These are phyloP conservation scores for Paragorgia papillata DNA, from an alignment of 92 coral and sea anemone genomes.

Conservation along the genomic window DNA sequence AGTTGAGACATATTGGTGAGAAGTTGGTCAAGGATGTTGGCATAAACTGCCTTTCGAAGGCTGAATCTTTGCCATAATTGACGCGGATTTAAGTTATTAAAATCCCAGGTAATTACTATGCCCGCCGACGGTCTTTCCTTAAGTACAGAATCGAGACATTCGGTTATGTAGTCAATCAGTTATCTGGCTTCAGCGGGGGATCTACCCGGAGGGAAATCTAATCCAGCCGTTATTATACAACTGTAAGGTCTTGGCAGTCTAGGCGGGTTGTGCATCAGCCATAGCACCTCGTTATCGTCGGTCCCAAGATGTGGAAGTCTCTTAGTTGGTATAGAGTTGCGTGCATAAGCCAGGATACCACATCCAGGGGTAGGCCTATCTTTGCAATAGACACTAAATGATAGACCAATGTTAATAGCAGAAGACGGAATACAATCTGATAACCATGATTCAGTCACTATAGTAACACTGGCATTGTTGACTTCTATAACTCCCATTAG, in stretches of 20 bases:
- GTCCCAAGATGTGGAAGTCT: slow-evolving; percentile 44
- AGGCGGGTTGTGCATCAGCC: too few species aligned
- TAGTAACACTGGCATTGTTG: neutral
- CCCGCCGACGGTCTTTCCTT: slow-evolving; percentile 23
- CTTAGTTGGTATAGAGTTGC: slow-evolving; percentile 47
- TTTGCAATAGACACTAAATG: slow-evolving; percentile 25
- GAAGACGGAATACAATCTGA: slow-evolving; percentile 17
- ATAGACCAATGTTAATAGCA: slow-evolving; percentile 14
- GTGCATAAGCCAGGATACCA: slow-evolving; percentile 56
- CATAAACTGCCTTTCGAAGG: slow-evolving; percentile 35
- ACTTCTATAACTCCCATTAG: neutral
- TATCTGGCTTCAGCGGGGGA: neutral
- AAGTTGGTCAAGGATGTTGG: slow-evolving; percentile 40
- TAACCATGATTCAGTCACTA: slow-evolving; percentile 1
- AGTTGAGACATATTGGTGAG: slow-evolving; percentile 35
- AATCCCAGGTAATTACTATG: slow-evolving; percentile 16
- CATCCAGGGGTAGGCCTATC: slow-evolving; percentile 38
- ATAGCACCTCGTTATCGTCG: slow-evolving; percentile 49
- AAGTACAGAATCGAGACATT: slow-evolving; percentile 24
- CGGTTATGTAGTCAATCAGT: slow-evolving; percentile 34
- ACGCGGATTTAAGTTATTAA: slow-evolving; percentile 17
- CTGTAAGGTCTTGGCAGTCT: slow-evolving; percentile 16
- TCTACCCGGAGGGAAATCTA: slow-evolving; percentile 1
- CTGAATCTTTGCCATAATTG: slow-evolving; percentile 50
- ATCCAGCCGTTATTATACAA: slow-evolving; percentile 24